A percentile compares a stretch with the other conserved stretches of the same genome.
phyloP scores from a whole-genome alignment of 2,113 vertebrate species.

The Baryphthengus martii region DNA sequence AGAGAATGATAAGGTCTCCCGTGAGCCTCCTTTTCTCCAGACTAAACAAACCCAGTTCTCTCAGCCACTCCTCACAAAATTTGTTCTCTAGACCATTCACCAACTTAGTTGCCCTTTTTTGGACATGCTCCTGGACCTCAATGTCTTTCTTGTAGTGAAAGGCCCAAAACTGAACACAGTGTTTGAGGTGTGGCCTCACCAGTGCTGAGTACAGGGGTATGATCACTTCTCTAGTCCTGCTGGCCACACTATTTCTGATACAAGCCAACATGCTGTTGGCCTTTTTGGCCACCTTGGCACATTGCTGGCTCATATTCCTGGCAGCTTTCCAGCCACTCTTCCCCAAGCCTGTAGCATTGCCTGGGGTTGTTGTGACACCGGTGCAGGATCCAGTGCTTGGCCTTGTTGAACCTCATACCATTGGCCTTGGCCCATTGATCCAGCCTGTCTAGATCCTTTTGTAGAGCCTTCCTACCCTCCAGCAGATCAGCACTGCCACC shows the following conservation, averaged over 20 bases:
- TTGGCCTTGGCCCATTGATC: background rate
- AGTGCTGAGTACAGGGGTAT: fast-evolving
- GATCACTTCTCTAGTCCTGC: background rate
- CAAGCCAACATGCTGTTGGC: background rate
- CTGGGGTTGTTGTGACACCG: background rate
- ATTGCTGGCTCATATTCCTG: background rate
- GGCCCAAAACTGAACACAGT: background rate
- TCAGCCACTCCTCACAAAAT: background rate
- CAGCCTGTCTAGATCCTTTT: background rate
- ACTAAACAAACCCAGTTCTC: background rate
- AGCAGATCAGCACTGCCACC: background rate
- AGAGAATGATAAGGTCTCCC: background rate
- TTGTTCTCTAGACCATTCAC: background rate
- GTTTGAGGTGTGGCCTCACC: fast-evolving
- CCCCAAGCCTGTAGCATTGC: background rate
- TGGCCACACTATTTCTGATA: background rate
- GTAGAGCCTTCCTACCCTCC: background rate
- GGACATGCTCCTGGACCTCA: background rate
- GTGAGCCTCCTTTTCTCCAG: background rate
- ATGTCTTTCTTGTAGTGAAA: background rate
- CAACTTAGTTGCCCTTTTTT: background rate
- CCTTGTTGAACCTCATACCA: background rate
- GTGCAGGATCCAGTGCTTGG: background rate
- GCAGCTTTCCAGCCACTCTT: background rate
- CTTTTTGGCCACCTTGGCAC: background rate